Conservation (phyloP, 2,888 invertebrate genomes). For the Helicoverpa assulta region DNA sequence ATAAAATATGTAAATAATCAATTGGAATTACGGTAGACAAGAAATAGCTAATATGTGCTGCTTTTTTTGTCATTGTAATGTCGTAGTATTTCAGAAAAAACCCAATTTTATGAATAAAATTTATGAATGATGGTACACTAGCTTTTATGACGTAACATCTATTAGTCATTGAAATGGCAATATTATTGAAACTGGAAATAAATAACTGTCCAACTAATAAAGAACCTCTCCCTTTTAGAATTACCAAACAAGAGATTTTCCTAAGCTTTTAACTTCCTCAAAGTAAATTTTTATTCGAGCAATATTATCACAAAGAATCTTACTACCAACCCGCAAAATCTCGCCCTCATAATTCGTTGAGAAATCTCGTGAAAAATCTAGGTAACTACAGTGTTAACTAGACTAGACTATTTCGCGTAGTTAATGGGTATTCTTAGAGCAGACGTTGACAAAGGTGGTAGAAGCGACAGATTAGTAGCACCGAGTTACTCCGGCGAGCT, state of each 20-base stretch:
- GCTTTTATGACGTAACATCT: too few relatives aligned
- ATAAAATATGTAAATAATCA: too few relatives aligned
- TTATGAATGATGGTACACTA: too few relatives aligned
- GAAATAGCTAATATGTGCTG: too few relatives aligned
- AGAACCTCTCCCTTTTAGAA: too few relatives aligned
- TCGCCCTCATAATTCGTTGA: not conserved
- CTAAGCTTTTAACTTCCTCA: not conserved
- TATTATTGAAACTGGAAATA: too few relatives aligned
- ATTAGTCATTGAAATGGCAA: too few relatives aligned
- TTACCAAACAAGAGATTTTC: not conserved
- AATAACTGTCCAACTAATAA: too few relatives aligned
- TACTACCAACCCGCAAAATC: not conserved
- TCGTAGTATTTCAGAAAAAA: too few relatives aligned
- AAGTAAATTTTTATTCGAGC: not conserved
- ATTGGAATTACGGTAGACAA: too few relatives aligned
- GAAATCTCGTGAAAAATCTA: constrained; percentile 33
- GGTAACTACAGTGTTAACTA: constrained; percentile 27
- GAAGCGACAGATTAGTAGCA: constrained; percentile 56
- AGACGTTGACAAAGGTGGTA: constrained; percentile 65
- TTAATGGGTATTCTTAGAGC: constrained; percentile 62
- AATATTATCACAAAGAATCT: not conserved
- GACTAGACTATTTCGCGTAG: constrained; percentile 44
- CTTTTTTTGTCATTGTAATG: too few relatives aligned
- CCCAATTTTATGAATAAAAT: too few relatives aligned
- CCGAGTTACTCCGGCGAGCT: constrained; percentile 27